A percentile compares a stretch with the other conserved stretches of the same genome.
Evolutionary conservation across 2,888 invertebrate species (phyloP).

Genomic region (Junonia oenone): DNA sequence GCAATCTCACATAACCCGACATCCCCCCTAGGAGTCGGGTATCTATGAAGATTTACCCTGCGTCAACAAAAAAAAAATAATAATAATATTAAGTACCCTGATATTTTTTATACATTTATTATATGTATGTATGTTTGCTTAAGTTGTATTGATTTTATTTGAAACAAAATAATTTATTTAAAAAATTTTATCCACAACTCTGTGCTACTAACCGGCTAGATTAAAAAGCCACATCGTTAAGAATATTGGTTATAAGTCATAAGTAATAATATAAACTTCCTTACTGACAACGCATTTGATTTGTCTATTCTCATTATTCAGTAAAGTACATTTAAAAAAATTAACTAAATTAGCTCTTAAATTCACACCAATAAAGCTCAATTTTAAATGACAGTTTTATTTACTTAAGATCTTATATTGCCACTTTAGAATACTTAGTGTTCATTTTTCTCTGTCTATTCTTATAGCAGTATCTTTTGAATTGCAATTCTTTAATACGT

Average conservation of each 20-base stretch:
- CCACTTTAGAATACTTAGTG: not conserved
- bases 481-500: not conserved
- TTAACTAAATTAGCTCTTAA: not conserved
- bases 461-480: not conserved
- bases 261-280: not conserved
- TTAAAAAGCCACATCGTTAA: not conserved
- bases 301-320: not conserved
- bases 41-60: too few species aligned
- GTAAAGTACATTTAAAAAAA: not conserved
- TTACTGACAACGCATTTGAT: not conserved
- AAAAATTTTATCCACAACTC: too few species aligned
- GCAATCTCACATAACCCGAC: too few species aligned
- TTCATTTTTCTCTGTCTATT: not conserved
- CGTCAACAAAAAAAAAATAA: too few species aligned
- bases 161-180: too few species aligned
- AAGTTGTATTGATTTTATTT: too few species aligned
- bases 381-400: not conserved
- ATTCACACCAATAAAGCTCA: not conserved
- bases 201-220: not conserved
- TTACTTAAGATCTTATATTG: not conserved
- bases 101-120: too few species aligned
- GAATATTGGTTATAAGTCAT: too few species aligned
- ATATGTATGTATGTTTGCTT: too few species aligned
- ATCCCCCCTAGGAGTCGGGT: too few species aligned
- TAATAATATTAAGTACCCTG: too few species aligned